Evolutionary conservation across 2,888 invertebrate species (phyloP).

Genomic region (Merodon equestris): DNA sequence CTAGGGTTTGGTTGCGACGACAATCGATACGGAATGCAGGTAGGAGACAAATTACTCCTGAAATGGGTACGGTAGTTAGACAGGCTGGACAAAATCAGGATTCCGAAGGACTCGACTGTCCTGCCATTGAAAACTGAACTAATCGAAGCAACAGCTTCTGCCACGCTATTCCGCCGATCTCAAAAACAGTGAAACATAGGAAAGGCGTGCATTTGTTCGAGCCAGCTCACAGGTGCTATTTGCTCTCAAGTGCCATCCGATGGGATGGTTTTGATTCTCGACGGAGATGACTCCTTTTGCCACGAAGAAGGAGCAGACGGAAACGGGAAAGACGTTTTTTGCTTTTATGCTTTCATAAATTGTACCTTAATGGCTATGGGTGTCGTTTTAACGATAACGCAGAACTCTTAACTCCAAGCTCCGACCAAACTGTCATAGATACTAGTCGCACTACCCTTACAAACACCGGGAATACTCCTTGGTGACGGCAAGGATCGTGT

Average conservation of each 20-base stretch:
- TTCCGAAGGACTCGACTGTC: neutral
- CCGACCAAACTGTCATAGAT: neutral
- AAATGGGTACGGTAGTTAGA: neutral
- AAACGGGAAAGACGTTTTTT: constrained; percentile 10
- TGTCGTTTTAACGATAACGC: constrained; percentile 56
- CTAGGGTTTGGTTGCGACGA: constrained; percentile 5
- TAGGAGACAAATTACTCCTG: neutral
- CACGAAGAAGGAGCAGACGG: neutral
- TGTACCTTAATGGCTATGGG: constrained; percentile 51
- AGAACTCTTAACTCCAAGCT: constrained; percentile 6
- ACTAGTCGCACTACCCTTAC: no score
- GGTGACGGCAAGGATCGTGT: constrained; percentile 5
- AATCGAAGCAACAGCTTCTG: no score
- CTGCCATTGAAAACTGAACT: neutral
- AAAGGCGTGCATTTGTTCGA: neutral
- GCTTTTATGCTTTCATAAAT: constrained; percentile 58
- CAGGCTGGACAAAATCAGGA: neutral
- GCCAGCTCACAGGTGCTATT: neutral
- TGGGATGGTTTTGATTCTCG: constrained; percentile 2
- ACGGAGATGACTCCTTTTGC: constrained; percentile 18
- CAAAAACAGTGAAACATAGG: no score
- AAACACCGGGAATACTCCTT: no score
- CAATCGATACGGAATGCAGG: constrained; percentile 39
- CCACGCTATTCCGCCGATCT: no score
- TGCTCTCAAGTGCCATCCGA: neutral